A percentile compares a stretch with the other conserved stretches of the same genome.
These are phyloP conservation scores for Ophthalmolycus amberensis DNA, from an alignment of 2,113 vertebrate species.

Conservation along the genomic window DNA sequence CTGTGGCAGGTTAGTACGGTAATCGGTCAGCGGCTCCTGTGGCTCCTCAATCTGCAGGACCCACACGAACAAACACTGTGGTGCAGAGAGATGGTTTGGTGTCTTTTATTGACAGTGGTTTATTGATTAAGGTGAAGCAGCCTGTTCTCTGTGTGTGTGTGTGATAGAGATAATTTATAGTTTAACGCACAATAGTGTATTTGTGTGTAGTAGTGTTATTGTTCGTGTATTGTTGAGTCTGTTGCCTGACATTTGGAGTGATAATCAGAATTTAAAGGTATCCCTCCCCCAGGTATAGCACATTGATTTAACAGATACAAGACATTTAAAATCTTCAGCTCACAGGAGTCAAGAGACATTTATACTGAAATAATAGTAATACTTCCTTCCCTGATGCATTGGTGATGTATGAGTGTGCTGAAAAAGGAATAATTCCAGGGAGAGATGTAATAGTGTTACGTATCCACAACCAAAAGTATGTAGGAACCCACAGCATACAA, in stretches of 20 bases:
- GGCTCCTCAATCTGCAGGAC: slow-evolving; percentile 31
- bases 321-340: slow-evolving; percentile 30
- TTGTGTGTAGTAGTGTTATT: neutral
- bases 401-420: neutral
- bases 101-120: slow-evolving; percentile 49
- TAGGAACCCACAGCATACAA: too few relatives aligned
- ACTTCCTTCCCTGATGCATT: neutral
- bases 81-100: slow-evolving; percentile 20
- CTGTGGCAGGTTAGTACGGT: slow-evolving; percentile 6
- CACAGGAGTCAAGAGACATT: slow-evolving; percentile 31
- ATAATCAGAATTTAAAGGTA: slow-evolving; percentile 39
- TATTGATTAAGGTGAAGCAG: slow-evolving; percentile 53
- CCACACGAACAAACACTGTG: slow-evolving; percentile 14
- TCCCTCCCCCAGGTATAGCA: neutral
- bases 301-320: slow-evolving; percentile 27
- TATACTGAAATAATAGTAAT: slow-evolving; percentile 5
- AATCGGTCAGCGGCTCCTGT: slow-evolving; percentile 39
- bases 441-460: too few relatives aligned
- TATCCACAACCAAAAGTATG: too few relatives aligned
- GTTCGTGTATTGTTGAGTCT: neutral
- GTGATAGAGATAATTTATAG: neutral
- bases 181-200: neutral
- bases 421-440: neutral
- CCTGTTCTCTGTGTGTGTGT: neutral
- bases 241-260: slow-evolving; percentile 41